phyloP scores from a whole-genome alignment of 2,113 vertebrate genomes.

The Corythoichthys intestinalis region DNA sequence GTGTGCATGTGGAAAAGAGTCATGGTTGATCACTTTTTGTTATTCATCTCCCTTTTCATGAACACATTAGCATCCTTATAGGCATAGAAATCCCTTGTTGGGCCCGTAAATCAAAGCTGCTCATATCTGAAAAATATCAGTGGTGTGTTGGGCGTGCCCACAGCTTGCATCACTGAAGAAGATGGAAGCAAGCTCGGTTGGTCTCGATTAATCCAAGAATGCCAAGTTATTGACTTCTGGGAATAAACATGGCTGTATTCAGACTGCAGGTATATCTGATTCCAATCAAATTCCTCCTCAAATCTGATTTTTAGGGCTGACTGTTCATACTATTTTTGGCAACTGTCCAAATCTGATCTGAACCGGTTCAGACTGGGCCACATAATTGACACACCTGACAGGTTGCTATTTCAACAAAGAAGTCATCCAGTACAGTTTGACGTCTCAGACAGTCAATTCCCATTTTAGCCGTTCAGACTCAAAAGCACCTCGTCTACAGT shows the following conservation, averaged over 20 bases:
- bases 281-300: too few species aligned
- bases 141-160: slow-evolving; percentile 67
- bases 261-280: too few species aligned
- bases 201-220: background rate
- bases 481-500: too few species aligned
- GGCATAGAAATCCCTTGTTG: slow-evolving; percentile 57
- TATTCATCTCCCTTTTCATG: slow-evolving; percentile 35
- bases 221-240: slow-evolving; percentile 65
- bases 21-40: slow-evolving; percentile 50
- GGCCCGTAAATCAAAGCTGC: slow-evolving; percentile 74
- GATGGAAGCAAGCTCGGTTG: slow-evolving; percentile 54
- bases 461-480: too few species aligned
- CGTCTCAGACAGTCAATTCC: too few species aligned
- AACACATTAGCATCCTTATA: slow-evolving; percentile 64
- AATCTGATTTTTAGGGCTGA: too few species aligned
- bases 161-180: slow-evolving; percentile 67
- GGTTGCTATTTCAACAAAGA: too few species aligned
- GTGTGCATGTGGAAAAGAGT: slow-evolving; percentile 42
- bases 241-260: slow-evolving; percentile 56
- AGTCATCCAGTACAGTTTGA: too few species aligned
- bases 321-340: too few species aligned
- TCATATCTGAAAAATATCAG: slow-evolving; percentile 35
- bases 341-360: too few species aligned
- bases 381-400: too few species aligned
- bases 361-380: too few species aligned